Percentiles rank a stretch among this genome's conserved stretches.
Evolutionary conservation across 2,113 vertebrate species (phyloP).

Genomic region (Etia nguti): DNA sequence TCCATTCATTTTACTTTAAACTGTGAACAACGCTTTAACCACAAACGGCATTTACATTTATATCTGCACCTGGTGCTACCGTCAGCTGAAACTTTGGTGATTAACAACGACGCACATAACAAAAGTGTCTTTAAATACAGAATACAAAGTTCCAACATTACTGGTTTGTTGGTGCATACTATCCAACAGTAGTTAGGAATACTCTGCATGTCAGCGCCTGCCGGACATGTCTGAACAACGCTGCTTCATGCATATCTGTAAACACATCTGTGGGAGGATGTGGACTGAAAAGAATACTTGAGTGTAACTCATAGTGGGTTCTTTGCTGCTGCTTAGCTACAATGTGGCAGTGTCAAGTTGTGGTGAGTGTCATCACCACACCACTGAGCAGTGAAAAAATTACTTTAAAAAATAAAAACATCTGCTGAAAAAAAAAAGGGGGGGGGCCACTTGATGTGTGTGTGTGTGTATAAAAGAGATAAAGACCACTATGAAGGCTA

Average conservation of each 20-base stretch:
- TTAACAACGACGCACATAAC: background rate
- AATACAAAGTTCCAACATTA: background rate
- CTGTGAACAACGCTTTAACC: background rate
- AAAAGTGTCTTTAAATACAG: background rate
- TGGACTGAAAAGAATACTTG: background rate
- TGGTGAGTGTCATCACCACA: background rate
- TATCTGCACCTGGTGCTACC: background rate
- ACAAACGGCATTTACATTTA: background rate
- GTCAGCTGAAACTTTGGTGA: background rate
- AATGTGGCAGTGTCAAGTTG: background rate
- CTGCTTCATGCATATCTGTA: background rate
- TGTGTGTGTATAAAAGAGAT: background rate
- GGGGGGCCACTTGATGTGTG: background rate
- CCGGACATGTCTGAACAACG: conserved; percentile 19
- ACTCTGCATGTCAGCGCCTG: background rate
- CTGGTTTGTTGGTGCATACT: background rate
- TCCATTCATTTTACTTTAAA: background rate
- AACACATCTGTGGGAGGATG: background rate
- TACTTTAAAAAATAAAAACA: background rate
- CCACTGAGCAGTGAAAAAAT: background rate
- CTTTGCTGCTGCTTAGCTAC: background rate
- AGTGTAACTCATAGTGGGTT: background rate
- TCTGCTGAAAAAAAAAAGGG: background rate
- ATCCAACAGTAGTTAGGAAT: background rate
- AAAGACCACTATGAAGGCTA: background rate